Conservation (phyloP, 2,113 vertebrate species). For the Chunga burmeisteri region DNA sequence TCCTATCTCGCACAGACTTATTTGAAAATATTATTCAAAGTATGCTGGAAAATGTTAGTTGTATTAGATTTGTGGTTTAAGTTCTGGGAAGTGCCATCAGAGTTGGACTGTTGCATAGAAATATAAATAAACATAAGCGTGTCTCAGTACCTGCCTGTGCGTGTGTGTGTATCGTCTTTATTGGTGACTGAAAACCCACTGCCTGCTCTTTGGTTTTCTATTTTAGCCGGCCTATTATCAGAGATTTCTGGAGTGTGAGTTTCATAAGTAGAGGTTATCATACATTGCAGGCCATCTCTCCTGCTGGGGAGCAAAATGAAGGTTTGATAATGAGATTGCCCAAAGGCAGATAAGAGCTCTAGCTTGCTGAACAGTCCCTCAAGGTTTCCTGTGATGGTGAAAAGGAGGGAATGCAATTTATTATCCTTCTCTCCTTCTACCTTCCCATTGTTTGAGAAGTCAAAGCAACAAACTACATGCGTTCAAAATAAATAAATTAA, state of each 20-base stretch:
- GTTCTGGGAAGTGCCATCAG: background rate
- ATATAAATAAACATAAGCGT: background rate
- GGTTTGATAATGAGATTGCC: conserved; percentile 72
- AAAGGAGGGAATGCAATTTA: conserved; percentile 69
- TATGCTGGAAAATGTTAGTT: background rate
- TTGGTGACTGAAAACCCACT: conserved; percentile 14
- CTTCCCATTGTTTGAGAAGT: conserved; percentile 42
- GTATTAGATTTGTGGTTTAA: background rate
- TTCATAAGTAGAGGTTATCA: conserved; percentile 79
- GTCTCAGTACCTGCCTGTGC: background rate
- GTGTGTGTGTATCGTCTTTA: background rate
- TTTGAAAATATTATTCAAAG: background rate
- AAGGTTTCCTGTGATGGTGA: conserved; percentile 65
- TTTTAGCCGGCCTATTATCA: conserved; percentile 71
- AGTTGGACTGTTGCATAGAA: background rate
- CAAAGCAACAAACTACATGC: background rate
- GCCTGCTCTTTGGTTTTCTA: conserved; percentile 57
- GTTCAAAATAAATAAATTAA: conserved; percentile 59
- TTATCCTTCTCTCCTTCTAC: conserved; percentile 56
- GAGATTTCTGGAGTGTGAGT: conserved; percentile 70
- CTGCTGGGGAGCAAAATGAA: conserved; percentile 72
- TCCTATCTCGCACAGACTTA: background rate
- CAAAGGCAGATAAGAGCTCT: conserved; percentile 72
- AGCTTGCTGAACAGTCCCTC: conserved; percentile 71
- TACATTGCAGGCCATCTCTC: conserved; percentile 72